Base-by-base conservation (phyloP, 2,113 vertebrate species). In the Heteronetta atricapilla region DNA sequence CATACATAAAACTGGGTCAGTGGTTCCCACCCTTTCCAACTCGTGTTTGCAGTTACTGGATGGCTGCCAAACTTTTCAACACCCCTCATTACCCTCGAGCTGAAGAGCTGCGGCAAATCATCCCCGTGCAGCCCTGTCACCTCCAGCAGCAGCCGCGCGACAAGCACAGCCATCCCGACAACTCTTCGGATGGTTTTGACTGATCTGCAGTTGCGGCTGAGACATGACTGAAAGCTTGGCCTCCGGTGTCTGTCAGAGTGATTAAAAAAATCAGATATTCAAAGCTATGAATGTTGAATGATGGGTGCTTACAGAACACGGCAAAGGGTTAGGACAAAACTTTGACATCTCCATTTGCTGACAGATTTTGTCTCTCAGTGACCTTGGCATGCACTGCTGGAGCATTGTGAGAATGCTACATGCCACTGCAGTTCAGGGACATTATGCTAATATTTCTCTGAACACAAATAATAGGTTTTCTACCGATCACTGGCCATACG, bases 1-100 rank as follows among this genome's bases (percentile, higher is more conserved):
- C 75, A 46, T 85, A 60, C 67, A 85, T 62, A 94, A 87, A 97
- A 87, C 55, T 87, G 88, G 74, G 81, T 84, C 92, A 94, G 23
- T 86, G 62, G 29, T 88, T 95, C 52, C 76, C 66, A 90, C 60
- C 81, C 67, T 86, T 95, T 80, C 44, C 73, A 93, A 91, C 48
- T 44, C 48, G 16, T 79, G 21, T 93, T 75, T 95, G 66, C 80
- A 44, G 60, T 46, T 81, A 8, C 48, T 94, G 92, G 80, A 72
- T 90, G 88, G 88, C 74, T 89, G 92, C 90, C 69, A 84, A 50
- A 50, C 28, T 86, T 75, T 82, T 66, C 86, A 92, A 18, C 42
- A 56, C 42, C 31, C 16, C 23, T 84, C 34, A 8, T 31, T 86
- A 67, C 62, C 69, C 84, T 79, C 28, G 60, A 88, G 90, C 40